Base-by-base conservation (phyloP, 2,113 vertebrate genomes). In the Scopus umbretta region DNA sequence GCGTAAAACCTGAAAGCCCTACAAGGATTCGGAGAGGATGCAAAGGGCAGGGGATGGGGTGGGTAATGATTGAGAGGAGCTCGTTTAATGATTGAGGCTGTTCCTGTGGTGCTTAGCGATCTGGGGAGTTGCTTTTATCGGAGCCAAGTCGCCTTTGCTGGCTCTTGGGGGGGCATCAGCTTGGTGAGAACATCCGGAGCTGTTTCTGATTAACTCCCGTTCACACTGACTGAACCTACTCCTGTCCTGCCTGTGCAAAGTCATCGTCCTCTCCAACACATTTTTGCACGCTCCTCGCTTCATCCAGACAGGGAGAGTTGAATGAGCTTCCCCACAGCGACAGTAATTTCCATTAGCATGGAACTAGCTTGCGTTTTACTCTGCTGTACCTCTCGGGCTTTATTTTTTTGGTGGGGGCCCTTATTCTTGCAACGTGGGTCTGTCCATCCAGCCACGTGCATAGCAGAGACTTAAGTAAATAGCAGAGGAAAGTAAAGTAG, bases 271-370 rank as follows among this genome's bases (percentile, higher is more conserved):
- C 38, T 29, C 27, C 38, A 2, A 5, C 3, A 1, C 1, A 0
- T 20, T 30, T 23, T 38, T 27, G 21, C 11, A 0, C 6, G 43
- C 23, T 47, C 70, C 49, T 34, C 6, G 8, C 45, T 8, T 13
- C 22, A 10, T 20, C 80, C 67, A 6, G 16, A 9, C 23, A 3
- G 36, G 56, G 42, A 26, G 34, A n/a, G 16, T 3, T 8, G 16
- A 18, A 8, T 1, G 66, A 56, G 30, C 16, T 62, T 55, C 74
- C 21, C 71, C 15, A 0, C 21, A 2, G 29, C 2, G 2, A 7
- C 58, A 9, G 8, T 4, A 1, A 11, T 16, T 36, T 13, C 63
- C 38, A 2, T 10, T 7, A 16, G 11, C 0, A 0, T 8, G 40
- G 43, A 30, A 15, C 20, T 6, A 5, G 7, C 7, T 19, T 6